These are phyloP conservation scores for Mystacides longicornis DNA, from an alignment of 2,888 invertebrate species.

Conservation along the genomic window DNA sequence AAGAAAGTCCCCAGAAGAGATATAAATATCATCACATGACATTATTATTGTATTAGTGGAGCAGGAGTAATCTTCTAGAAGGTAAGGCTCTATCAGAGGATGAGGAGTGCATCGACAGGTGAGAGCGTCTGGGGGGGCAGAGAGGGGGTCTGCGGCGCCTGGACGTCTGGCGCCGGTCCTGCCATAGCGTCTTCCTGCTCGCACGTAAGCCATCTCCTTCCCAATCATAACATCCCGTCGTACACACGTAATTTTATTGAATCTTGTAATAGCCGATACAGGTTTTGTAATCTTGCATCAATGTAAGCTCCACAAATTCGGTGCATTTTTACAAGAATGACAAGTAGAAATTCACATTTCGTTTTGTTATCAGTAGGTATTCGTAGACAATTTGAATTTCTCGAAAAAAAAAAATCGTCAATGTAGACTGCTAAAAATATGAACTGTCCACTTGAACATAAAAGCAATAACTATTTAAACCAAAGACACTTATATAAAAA, in stretches of 20 bases:
- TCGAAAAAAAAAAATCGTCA: too few species aligned
- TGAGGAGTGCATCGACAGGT: slow-evolving; percentile 1
- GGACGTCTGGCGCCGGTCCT: slow-evolving; percentile 23
- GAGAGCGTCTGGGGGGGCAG: not conserved
- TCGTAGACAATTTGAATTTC: too few species aligned
- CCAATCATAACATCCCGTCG: not conserved
- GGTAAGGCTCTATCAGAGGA: slow-evolving; percentile 10
- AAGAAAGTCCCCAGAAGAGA: too few species aligned
- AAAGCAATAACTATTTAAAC: too few species aligned
- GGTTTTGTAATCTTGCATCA: slow-evolving; percentile 1
- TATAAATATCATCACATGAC: too few species aligned
- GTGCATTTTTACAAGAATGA: too few species aligned
- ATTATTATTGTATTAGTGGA: slow-evolving; percentile 8
- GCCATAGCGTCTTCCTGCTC: slow-evolving; percentile 7
- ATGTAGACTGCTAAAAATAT: too few species aligned
- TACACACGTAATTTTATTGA: not conserved
- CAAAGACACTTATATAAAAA: too few species aligned
- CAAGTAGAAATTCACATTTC: too few species aligned
- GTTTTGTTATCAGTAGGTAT: too few species aligned
- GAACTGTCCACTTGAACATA: too few species aligned
- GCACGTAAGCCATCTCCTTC: not conserved
- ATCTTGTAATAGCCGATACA: not conserved
- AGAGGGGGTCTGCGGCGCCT: slow-evolving; percentile 12
- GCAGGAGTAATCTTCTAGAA: slow-evolving; percentile 4
- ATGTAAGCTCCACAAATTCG: too few species aligned